Evolutionary conservation across 2,797 vertebrate species (phyloP), one percentile per base, ranked within the genome.

Genomic region (Melanotaenia trifasciata): DNA sequence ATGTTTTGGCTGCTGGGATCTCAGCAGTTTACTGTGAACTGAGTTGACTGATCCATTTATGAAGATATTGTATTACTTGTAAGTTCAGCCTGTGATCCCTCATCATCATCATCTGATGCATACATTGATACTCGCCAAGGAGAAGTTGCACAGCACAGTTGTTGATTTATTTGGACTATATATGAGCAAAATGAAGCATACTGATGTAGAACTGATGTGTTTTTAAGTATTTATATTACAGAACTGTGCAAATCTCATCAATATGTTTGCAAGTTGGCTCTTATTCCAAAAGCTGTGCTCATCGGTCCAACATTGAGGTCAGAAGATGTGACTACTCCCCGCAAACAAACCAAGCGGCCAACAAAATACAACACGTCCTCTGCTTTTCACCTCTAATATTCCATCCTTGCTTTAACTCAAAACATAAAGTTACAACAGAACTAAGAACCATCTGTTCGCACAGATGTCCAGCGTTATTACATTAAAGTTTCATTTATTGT

Each of bases 401-500:
- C 1, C 0, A 65, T 58, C 38, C 58, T 5, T 30, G 7, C 12
- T 30, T 35, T n/a, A 67, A 53, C 12, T 8, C 32, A 33, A 38
- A 74, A 63, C 45, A 22, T 64, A 6, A 16, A 45, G 67, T 24
- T 66, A 45, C 36, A 58, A 54, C 18, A 57, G 53, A 58, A 5
- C n/a, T 45, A 14, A 30, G 33, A 26, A 28, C 26, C 40, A 32
- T 22, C 38, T 64, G 36, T 7, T 58, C 69, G 64, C 32, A 58
- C 43, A 57, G 57, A 32, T 65, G 32, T 62, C 53, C 45, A 43
- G 16, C 53, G 0, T 67, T 22, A 20, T 62, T 33, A 32, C 14
- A 68, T 65, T 67, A 63, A 43, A 43, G 22, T 54, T 67, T 58
- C 57, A 11, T 72, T 67, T 64, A 64, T 58, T 73, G 58, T 62